Conservation (phyloP, 2,113 vertebrate genomes). For the Ceyx melanurus region DNA sequence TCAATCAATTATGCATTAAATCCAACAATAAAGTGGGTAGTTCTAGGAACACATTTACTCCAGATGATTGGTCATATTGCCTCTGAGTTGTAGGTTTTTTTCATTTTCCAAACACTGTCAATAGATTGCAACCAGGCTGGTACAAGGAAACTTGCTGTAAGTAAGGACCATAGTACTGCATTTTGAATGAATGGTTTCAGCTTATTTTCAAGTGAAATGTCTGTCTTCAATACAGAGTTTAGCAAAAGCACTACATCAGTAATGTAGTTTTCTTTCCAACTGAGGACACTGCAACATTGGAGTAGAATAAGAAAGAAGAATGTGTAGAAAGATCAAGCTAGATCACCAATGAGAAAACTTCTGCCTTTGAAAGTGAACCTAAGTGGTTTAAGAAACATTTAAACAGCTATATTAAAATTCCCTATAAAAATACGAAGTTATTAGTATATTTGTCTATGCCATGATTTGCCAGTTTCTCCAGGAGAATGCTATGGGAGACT, state of each 20-base stretch:
- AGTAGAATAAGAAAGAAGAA: background rate
- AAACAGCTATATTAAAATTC: background rate
- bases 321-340: background rate
- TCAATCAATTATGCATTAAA: slow-evolving; percentile 14
- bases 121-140: background rate
- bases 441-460: background rate
- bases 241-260: background rate
- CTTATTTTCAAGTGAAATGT: background rate
- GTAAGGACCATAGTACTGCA: background rate
- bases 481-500: too few relatives aligned
- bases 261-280: background rate
- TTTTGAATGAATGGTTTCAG: background rate
- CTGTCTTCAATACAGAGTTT: background rate
- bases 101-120: background rate
- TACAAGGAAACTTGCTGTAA: background rate
- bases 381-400: background rate
- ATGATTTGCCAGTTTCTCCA: too few relatives aligned
- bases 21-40: background rate
- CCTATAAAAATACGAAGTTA: background rate
- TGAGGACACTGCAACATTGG: accelerated
- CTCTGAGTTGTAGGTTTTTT: background rate
- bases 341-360: background rate
- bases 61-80: background rate
- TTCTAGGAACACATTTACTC: background rate
- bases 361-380: background rate